phyloP scores from a whole-genome alignment of 2,113 vertebrate genomes.

The Hoplias malabaricus region DNA sequence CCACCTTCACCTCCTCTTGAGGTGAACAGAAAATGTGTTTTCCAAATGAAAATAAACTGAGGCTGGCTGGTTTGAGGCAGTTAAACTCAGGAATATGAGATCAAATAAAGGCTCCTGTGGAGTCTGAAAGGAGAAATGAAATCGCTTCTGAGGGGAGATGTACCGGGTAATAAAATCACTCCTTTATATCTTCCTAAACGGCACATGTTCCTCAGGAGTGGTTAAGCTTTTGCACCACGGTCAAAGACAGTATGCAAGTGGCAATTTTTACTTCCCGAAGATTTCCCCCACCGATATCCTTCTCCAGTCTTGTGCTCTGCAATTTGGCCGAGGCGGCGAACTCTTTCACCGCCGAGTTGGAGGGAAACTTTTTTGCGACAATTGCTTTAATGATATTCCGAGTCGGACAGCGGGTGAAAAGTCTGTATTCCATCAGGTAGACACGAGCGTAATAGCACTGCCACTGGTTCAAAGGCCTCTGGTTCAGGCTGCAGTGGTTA shows the following conservation, averaged over 20 bases:
- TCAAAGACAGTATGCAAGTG: conserved; percentile 77
- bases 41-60: conserved; percentile 83
- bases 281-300: conserved; percentile 70
- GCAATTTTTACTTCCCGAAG: conserved; percentile 75
- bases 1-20: conserved; percentile 63
- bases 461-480: conserved; percentile 61
- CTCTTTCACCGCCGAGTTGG: conserved; percentile 75
- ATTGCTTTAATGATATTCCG: conserved; percentile 72
- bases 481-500: conserved; percentile 33
- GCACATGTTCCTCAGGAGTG: conserved; percentile 74
- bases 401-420: conserved; percentile 65
- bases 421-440: conserved; percentile 72
- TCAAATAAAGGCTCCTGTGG: conserved; percentile 81
- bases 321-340: conserved; percentile 74
- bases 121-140: conserved; percentile 78
- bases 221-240: conserved; percentile 65
- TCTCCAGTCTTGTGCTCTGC: conserved; percentile 68
- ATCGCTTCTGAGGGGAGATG: conserved; percentile 77
- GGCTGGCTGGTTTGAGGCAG: conserved; percentile 74
- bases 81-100: conserved; percentile 78
- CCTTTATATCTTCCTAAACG: conserved; percentile 81
- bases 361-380: conserved; percentile 67
- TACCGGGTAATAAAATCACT: conserved; percentile 81
- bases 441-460: conserved; percentile 65
- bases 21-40: conserved; percentile 78